These are phyloP conservation scores for Forbesichthys papilliferus DNA, from an alignment of 2,113 vertebrate genomes.

Conservation along the genomic window DNA sequence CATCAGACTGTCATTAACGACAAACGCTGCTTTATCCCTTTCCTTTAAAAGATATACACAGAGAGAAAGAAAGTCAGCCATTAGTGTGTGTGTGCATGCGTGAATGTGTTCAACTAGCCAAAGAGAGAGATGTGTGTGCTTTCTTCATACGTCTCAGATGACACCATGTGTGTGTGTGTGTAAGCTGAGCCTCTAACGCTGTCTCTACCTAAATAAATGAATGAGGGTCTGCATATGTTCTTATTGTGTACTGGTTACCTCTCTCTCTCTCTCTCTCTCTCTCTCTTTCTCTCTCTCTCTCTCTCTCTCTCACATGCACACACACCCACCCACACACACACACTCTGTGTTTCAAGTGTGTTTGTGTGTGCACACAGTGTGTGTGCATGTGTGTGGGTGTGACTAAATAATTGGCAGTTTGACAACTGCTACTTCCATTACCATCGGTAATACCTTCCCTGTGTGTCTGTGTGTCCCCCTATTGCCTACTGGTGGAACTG, in stretches of 20 bases:
- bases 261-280: background rate
- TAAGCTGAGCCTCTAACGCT: constrained; percentile 5
- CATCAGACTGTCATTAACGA: constrained; percentile 43
- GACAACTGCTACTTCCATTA: constrained; percentile 50
- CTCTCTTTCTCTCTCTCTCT: background rate
- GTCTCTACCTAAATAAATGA: constrained; percentile 44
- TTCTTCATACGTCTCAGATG: no score
- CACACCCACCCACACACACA: constrained; percentile 8
- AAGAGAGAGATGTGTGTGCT: background rate
- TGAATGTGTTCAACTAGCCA: background rate
- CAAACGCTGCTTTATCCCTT: constrained; percentile 1
- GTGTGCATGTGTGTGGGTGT: background rate
- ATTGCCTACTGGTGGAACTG: background rate
- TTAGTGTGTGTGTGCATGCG: background rate
- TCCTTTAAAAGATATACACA: constrained; percentile 20
- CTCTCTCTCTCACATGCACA: background rate
- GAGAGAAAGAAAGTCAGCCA: constrained; percentile 3
- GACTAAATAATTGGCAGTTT: constrained; percentile 47
- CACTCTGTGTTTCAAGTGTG: background rate
- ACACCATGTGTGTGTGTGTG: constrained; percentile 2
- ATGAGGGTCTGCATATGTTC: constrained; percentile 5
- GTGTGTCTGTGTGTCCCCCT: background rate
- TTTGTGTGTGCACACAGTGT: background rate
- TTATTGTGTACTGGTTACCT: constrained; percentile 11
- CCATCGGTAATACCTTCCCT: constrained; percentile 58